Conservation (phyloP, 2,797 vertebrate species). For the Pseudotriccus pelzelni region DNA sequence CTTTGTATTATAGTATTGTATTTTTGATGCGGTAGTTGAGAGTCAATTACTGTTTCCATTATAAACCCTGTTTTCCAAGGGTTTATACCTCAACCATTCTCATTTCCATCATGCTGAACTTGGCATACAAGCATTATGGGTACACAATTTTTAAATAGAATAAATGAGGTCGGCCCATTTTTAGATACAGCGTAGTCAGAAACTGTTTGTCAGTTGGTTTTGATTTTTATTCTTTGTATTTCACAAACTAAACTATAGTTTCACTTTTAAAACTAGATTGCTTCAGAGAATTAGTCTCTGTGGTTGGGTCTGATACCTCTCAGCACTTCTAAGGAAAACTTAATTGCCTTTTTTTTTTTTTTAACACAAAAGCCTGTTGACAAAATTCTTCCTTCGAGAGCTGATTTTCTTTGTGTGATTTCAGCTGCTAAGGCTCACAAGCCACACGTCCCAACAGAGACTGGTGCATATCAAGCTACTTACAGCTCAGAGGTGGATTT, state of each 20-base stretch:
- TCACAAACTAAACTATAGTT: slow-evolving; percentile 4
- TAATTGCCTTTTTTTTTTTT: neutral
- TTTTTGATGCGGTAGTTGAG: slow-evolving; percentile 78
- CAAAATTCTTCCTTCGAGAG: neutral
- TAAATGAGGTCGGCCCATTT: slow-evolving; percentile 72
- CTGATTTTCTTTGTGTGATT: neutral
- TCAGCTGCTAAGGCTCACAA: neutral
- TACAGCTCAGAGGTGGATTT: neutral
- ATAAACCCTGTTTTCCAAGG: slow-evolving; percentile 79
- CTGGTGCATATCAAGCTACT: neutral
- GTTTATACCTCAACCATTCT: slow-evolving; percentile 75
- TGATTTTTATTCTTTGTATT: slow-evolving; percentile 54
- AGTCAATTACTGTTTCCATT: slow-evolving; percentile 83
- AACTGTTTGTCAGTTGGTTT: slow-evolving; percentile 53
- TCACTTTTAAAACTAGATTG: neutral
- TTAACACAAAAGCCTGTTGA: neutral
- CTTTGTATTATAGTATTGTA: slow-evolving; percentile 80
- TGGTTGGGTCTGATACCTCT: neutral
- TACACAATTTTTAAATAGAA: slow-evolving; percentile 75
- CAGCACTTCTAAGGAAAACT: neutral
- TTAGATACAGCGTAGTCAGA: slow-evolving; percentile 71
- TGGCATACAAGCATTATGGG: slow-evolving; percentile 64
- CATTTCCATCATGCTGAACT: slow-evolving; percentile 66
- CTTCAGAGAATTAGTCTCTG: neutral
- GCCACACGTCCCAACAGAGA: neutral